Evolutionary conservation across 2,797 vertebrate species (phyloP).

Genomic region (Sebastes reedi): DNA sequence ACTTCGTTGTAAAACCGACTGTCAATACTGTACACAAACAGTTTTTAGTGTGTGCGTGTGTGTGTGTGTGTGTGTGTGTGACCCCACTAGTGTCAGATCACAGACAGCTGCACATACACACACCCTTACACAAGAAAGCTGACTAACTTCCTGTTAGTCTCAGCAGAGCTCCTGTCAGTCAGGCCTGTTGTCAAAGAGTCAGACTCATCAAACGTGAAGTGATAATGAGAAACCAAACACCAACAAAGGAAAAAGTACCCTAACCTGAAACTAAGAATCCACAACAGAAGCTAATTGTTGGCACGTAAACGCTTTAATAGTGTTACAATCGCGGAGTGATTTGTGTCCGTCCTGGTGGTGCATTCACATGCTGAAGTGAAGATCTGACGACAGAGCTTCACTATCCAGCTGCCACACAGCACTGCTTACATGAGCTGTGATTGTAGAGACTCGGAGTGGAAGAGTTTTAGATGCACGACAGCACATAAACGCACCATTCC

Average conservation of each 20-base stretch:
- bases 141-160: background rate
- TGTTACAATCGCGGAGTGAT: too few relatives aligned
- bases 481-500: too few relatives aligned
- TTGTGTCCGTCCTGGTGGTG: too few relatives aligned
- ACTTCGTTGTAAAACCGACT: constrained; percentile 1
- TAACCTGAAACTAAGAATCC: too few relatives aligned
- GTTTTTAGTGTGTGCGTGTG: background rate
- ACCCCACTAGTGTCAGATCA: background rate
- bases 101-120: background rate
- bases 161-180: constrained; percentile 1
- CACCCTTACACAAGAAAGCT: background rate
- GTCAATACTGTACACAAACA: background rate
- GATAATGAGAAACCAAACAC: background rate
- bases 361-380: too few relatives aligned
- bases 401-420: too few relatives aligned
- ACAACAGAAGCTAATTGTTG: too few relatives aligned
- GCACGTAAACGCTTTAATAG: too few relatives aligned
- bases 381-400: too few relatives aligned
- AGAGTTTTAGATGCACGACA: too few relatives aligned
- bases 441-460: too few relatives aligned
- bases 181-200: background rate
- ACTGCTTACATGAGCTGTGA: too few relatives aligned
- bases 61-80: background rate
- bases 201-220: background rate
- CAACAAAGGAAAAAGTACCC: background rate